Base-by-base conservation (phyloP, 2,888 invertebrate genomes). In the Nebria salina region DNA sequence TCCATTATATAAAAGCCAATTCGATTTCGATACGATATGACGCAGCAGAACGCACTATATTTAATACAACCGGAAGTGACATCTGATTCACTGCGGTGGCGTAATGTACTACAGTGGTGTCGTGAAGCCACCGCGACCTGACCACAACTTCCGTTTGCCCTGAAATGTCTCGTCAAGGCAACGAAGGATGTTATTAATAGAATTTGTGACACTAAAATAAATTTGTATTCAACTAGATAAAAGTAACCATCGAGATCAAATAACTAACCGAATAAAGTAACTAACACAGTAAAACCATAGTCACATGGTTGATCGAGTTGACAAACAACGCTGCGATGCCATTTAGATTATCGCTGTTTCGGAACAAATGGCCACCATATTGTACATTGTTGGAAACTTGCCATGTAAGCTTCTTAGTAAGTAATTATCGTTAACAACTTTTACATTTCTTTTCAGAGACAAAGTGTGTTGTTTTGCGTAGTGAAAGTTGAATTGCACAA, bases 61-160 rank as follows among this genome's bases (percentile, higher is more conserved):
- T 8, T 20, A 15, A 66, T 25, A 66, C 1, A 66, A 25, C 70
- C 25, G 70, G 70, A 70, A 70, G 26, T 70, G 70, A 70, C 20
- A 70, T 70, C 26, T 70, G 70, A 70, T 70, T 70, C 70, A 25
- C 11, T 70, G 70, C 25, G 70, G 70, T 70, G 20, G 70, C 25
- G 25, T 54, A 8, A 3, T 20, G 70, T 70, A 70, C 9, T 34
- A 34, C 34, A 34, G 15, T 25, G 70, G 70, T 15, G 68, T 68
- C 68, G 68, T 15, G 68, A 68, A 11, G 68, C 26, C 68, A 15
- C 25, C 70, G 70, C 20, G 70, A 25, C 70, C 26, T 70, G 70
- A 70, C 70, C 70, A 34, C 70, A 70, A 70, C 70, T 70, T 70
- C 70, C 70, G 70, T 11, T 34, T 70, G 13, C 11, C 54, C 70